Conservation (phyloP, 1,140 invertebrate genomes). For the Hypothenemus hampei region DNA sequence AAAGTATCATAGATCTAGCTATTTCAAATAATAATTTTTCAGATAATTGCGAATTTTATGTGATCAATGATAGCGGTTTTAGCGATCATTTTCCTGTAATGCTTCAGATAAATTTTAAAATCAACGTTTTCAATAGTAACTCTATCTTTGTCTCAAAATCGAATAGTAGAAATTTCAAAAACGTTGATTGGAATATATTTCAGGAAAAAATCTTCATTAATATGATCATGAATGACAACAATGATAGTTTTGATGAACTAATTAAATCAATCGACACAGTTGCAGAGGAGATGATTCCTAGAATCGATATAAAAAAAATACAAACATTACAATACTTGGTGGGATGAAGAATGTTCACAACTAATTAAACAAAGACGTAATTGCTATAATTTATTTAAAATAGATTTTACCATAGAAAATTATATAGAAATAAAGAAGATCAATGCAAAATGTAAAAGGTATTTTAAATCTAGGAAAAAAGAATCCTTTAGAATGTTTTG, state of each 20-base stretch:
- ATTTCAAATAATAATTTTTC: no score
- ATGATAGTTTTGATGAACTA: neutral
- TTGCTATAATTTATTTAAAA: neutral
- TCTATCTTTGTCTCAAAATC: no score
- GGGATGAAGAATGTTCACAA: neutral
- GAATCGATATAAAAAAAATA: neutral
- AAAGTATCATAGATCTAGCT: no score
- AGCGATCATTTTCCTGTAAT: no score
- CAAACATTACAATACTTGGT: no score
- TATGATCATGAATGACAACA: neutral
- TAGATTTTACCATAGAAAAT: neutral
- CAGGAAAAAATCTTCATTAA: neutral
- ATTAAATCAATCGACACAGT: neutral
- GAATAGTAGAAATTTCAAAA: neutral
- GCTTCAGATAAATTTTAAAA: no score
- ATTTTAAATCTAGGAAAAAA: neutral
- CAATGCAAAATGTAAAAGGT: no score
- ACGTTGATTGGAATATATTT: neutral
- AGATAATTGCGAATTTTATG: no score
- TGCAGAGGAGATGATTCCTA: neutral
- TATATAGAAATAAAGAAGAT: neutral
- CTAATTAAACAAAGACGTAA: neutral
- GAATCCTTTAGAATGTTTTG: neutral
- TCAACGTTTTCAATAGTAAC: no score
- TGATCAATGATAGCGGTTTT: no score